phyloP scores from a whole-genome alignment of 2,113 vertebrate genomes.

The Edolisoma coerulescens region DNA sequence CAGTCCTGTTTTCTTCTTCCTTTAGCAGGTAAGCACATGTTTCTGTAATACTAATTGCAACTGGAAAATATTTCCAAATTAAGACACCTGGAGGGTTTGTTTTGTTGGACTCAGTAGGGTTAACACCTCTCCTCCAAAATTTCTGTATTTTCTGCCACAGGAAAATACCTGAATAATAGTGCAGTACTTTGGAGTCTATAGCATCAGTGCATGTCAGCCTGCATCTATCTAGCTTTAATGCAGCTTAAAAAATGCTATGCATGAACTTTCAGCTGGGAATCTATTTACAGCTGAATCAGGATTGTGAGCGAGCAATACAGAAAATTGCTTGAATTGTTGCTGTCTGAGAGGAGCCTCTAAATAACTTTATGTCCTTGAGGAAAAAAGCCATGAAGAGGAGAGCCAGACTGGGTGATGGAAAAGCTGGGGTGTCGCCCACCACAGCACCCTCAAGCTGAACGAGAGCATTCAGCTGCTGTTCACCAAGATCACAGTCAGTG shows the following conservation, averaged over 20 bases:
- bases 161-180: neutral
- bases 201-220: neutral
- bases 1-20: neutral
- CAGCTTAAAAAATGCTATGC: neutral
- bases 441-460: rapidly evolving
- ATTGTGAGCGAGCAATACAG: neutral
- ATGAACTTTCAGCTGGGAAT: neutral
- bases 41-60: neutral
- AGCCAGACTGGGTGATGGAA: neutral
- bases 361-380: neutral
- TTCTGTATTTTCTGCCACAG: neutral
- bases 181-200: neutral
- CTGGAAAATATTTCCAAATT: neutral
- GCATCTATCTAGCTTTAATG: neutral
- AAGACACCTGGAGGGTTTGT: neutral
- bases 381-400: neutral
- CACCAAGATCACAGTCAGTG: neutral
- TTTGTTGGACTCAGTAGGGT: neutral
- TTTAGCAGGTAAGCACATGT: constrained; percentile 44
- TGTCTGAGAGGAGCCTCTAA: neutral
- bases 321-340: neutral
- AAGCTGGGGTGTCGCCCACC: neutral
- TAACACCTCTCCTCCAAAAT: neutral
- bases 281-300: constrained; percentile 3
- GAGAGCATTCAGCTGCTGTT: neutral